Percentiles rank a stretch among this genome's conserved stretches.
These are phyloP conservation scores for Cotesia glomerata DNA, from an alignment of 1,140 invertebrate species.

Conservation along the genomic window DNA sequence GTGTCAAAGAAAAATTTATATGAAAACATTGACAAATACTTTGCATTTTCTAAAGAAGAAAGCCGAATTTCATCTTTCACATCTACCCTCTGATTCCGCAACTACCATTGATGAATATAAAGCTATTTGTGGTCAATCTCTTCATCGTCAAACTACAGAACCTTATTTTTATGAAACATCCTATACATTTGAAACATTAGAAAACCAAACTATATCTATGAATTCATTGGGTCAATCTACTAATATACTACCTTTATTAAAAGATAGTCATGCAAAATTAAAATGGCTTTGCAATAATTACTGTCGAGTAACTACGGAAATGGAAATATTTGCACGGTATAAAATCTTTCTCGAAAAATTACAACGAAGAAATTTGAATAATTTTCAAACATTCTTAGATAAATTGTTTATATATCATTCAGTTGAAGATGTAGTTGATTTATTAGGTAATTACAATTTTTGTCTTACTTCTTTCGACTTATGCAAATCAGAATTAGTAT, in stretches of 20 bases:
- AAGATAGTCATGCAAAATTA: background rate
- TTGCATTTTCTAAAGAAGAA: too few relatives aligned
- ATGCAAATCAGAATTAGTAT: background rate
- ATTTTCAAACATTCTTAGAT: background rate
- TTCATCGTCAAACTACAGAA: constrained; percentile 4
- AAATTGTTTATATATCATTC: background rate
- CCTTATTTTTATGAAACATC: constrained; percentile 10
- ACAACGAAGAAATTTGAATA: background rate
- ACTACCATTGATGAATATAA: background rate
- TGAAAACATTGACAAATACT: too few relatives aligned
- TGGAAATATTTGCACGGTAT: background rate
- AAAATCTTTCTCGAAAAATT: background rate
- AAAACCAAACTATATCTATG: background rate
- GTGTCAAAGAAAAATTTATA: too few relatives aligned
- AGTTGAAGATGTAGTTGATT: too few relatives aligned
- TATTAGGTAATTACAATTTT: background rate
- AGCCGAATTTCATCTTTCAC: too few relatives aligned
- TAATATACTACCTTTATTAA: background rate
- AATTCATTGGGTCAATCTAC: background rate
- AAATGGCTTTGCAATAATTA: constrained; percentile 8
- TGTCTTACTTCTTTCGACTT: background rate
- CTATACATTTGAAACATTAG: background rate
- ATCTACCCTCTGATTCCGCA: too few relatives aligned
- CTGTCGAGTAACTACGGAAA: too few relatives aligned
- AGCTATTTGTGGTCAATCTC: constrained; percentile 9